Percentiles rank a stretch among this genome's conserved stretches.
Evolutionary conservation across 1,140 invertebrate genomes (phyloP).

Genomic region (Arion vulgaris): DNA sequence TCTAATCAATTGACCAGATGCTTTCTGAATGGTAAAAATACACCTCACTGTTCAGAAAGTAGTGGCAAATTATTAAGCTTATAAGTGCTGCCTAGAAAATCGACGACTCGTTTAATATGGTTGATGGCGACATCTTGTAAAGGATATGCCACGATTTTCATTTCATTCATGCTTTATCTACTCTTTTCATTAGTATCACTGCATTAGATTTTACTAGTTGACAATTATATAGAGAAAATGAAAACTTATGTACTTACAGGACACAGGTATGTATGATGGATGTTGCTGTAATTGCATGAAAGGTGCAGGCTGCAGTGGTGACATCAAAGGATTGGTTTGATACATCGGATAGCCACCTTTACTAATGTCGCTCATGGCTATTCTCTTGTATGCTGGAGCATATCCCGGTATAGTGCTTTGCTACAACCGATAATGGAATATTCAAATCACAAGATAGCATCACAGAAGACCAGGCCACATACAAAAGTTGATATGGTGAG

Average conservation of each 20-base stretch:
- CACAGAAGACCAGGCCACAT: too few relatives aligned
- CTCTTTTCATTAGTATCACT: too few relatives aligned
- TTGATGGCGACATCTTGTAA: too few relatives aligned
- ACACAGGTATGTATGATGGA: conserved; percentile 77
- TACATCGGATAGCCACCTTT: conserved; percentile 96
- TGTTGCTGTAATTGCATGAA: conserved; percentile 87
- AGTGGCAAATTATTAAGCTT: too few relatives aligned
- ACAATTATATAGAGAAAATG: background rate
- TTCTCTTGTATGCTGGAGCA: conserved; percentile 91
- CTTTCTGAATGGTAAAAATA: too few relatives aligned
- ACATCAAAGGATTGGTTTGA: conserved; percentile 84
- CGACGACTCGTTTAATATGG: too few relatives aligned
- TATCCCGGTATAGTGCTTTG: conserved; percentile 53
- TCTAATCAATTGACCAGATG: too few relatives aligned
- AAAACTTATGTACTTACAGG: conserved; percentile 65
- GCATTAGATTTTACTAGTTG: background rate
- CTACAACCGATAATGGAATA: conserved; percentile 7
- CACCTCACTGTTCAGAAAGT: too few relatives aligned
- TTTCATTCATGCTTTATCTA: too few relatives aligned
- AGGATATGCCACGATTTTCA: too few relatives aligned
- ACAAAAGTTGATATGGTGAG: too few relatives aligned
- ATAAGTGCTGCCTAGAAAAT: too few relatives aligned
- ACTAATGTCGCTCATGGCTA: conserved; percentile 79
- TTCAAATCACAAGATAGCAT: background rate
- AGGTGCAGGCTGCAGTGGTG: conserved; percentile 85